Evolutionary conservation across 2,797 vertebrate genomes (phyloP).

Genomic region (Falco berigora): DNA sequence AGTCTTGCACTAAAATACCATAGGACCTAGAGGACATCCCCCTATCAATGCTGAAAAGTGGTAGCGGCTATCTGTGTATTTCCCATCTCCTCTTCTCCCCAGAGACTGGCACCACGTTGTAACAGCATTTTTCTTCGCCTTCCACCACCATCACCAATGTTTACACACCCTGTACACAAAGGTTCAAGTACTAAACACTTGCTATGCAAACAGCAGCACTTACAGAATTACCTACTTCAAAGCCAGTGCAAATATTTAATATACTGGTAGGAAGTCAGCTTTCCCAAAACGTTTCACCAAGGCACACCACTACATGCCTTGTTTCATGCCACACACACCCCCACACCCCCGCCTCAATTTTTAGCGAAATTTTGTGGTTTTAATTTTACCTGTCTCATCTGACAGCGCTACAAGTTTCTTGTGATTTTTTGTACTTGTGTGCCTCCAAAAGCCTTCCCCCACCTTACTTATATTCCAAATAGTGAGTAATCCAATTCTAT

Average conservation of each 20-base stretch:
- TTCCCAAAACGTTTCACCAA: not conserved
- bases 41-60: not conserved
- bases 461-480: not conserved
- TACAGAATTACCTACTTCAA: not conserved
- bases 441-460: not conserved
- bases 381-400: not conserved
- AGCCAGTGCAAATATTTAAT: conserved; percentile 30
- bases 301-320: not conserved
- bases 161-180: not conserved
- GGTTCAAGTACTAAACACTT: not conserved
- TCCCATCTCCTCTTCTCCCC: not conserved
- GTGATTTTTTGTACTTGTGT: fast-evolving
- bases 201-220: not conserved
- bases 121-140: not conserved
- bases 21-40: not conserved
- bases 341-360: not conserved
- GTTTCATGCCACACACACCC: not conserved
- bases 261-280: not conserved
- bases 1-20: not conserved
- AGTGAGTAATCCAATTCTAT: not conserved
- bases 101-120: fast-evolving
- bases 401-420: not conserved
- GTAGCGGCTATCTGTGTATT: not conserved
- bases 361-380: not conserved
- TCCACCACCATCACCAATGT: not conserved